Percentiles rank a stretch among this genome's conserved stretches.
phyloP scores from a whole-genome alignment of 2,113 vertebrate species.

The Tringa solitaria region DNA sequence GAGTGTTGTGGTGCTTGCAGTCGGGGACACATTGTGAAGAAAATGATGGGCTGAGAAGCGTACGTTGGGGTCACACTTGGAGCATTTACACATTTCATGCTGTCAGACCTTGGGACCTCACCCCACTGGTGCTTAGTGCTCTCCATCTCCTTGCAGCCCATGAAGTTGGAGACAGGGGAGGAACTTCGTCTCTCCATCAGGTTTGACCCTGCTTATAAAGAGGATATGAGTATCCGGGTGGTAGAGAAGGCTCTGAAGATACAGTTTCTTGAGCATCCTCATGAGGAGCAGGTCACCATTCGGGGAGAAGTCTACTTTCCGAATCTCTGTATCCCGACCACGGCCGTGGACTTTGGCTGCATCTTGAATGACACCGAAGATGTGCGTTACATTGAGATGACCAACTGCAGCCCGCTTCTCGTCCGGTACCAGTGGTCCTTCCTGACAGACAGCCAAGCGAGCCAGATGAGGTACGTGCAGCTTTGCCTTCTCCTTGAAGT shows the following conservation, averaged over 20 bases:
- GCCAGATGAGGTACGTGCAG: constrained; percentile 71
- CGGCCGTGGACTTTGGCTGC: constrained; percentile 83
- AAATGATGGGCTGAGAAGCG: background rate
- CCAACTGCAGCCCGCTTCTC: constrained; percentile 80
- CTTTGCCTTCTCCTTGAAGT: background rate
- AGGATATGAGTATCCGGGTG: constrained; percentile 61
- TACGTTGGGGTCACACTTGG: accelerated
- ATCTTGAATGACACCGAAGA: constrained; percentile 78
- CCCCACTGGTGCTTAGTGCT: background rate
- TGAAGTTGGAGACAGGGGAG: constrained; percentile 67
- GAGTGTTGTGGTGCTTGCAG: background rate
- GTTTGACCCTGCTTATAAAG: constrained; percentile 78
- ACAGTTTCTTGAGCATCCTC: constrained; percentile 77
- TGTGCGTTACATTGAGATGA: constrained; percentile 70
- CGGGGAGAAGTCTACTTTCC: constrained; percentile 81
- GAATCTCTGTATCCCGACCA: constrained; percentile 79
- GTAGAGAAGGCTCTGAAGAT: constrained; percentile 76
- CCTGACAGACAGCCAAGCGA: background rate
- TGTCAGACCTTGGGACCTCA: background rate
- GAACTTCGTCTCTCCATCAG: constrained; percentile 74
- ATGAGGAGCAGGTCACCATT: constrained; percentile 72
- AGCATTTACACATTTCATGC: background rate
- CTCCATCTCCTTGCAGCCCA: constrained; percentile 64
- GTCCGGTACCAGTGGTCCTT: constrained; percentile 85
- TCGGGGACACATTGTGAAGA: background rate